A percentile compares a stretch with the other conserved stretches of the same genome.
These are phyloP conservation scores for Arnoldichthys spilopterus DNA, from an alignment of 2,797 vertebrate genomes.

Conservation along the genomic window DNA sequence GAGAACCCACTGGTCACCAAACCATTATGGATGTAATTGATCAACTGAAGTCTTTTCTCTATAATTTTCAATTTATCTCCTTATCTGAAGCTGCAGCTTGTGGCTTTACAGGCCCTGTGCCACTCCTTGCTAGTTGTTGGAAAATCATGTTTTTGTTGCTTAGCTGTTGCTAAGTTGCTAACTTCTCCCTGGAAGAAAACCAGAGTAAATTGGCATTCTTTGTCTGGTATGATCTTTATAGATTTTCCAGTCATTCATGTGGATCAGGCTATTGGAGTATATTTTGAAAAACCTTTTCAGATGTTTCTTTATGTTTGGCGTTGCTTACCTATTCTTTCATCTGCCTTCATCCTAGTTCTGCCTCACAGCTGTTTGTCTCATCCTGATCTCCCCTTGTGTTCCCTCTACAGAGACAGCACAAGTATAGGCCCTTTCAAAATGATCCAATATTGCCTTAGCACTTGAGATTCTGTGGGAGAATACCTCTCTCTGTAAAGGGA, in stretches of 20 bases:
- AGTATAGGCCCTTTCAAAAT: conserved; percentile 14
- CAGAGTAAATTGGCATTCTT: neutral
- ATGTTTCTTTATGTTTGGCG: conserved; percentile 11
- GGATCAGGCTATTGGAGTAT: neutral
- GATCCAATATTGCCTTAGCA: neutral
- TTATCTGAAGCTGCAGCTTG: conserved; percentile 31
- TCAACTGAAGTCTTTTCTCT: too few relatives aligned
- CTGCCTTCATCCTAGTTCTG: conserved; percentile 44
- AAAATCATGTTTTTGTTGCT: neutral
- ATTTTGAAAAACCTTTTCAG: neutral
- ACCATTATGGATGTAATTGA: too few relatives aligned
- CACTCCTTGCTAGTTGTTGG: too few relatives aligned
- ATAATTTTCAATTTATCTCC: conserved; percentile 33
- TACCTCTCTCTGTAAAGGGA: conserved; percentile 53
- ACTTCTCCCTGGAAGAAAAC: neutral
- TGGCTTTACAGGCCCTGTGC: neutral
- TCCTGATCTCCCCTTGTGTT: conserved; percentile 53
- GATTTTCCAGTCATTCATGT: neutral
- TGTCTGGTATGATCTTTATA: neutral
- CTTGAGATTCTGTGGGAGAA: conserved; percentile 1
- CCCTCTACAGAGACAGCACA: conserved; percentile 50
- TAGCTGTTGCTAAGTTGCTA: neutral
- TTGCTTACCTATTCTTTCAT: conserved; percentile 37
- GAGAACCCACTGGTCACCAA: neutral
- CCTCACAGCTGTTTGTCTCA: conserved; percentile 55